Conservation (phyloP, 2,113 vertebrate species). For the Elephas maximus region DNA sequence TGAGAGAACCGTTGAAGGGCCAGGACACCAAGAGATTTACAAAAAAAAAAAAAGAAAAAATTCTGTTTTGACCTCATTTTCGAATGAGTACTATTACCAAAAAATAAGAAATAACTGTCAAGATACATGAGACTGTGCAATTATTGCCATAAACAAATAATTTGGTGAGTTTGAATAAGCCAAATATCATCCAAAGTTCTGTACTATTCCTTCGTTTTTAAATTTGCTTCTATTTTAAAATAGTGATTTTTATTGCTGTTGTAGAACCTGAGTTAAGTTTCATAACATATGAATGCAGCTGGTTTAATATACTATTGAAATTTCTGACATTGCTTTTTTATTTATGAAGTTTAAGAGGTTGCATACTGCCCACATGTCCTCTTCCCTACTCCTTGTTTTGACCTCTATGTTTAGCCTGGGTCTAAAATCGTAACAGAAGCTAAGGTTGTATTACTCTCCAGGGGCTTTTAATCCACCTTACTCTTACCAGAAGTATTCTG, state of each 20-base stretch:
- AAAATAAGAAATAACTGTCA: not conserved
- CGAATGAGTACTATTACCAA: too few relatives aligned
- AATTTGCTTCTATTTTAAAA: not conserved
- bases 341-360: not conserved
- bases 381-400: not conserved
- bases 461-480: not conserved
- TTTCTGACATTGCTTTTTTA: not conserved
- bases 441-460: not conserved
- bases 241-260: not conserved
- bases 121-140: not conserved
- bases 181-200: not conserved
- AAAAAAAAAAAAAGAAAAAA: not conserved
- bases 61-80: too few relatives aligned
- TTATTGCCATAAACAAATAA: not conserved
- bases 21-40: not conserved
- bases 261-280: not conserved
- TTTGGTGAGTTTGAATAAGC: not conserved
- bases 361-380: rapidly evolving
- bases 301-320: not conserved
- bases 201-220: not conserved
- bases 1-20: not conserved
- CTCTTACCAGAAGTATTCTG: not conserved
- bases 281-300: not conserved
- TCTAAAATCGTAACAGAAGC: not conserved
- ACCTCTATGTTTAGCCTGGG: not conserved